Conservation (phyloP, 2,888 invertebrate species). For the Gandaritis pyraliata region DNA sequence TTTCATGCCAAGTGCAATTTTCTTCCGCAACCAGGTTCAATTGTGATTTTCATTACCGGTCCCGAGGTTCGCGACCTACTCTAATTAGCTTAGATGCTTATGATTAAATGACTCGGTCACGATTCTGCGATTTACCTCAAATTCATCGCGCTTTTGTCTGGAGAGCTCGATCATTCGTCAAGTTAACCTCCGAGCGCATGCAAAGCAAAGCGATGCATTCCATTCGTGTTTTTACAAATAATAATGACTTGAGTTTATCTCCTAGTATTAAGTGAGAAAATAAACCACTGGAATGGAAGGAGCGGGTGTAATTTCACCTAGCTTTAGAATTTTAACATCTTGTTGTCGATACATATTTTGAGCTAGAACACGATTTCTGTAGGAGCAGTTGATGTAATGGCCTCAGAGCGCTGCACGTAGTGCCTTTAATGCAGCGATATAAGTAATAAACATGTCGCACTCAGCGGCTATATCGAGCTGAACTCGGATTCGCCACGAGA, state of each 20-base stretch:
- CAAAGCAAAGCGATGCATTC: conserved; percentile 51
- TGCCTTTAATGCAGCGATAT: conserved; percentile 46
- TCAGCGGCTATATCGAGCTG: conserved; percentile 35
- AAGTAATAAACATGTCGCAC: conserved; percentile 45
- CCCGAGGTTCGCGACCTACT: conserved; percentile 79
- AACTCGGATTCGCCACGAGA: conserved; percentile 32
- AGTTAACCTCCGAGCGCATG: conserved; percentile 53
- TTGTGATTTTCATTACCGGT: conserved; percentile 81
- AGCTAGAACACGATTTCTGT: conserved; percentile 52
- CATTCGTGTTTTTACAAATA: conserved; percentile 40
- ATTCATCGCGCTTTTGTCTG: conserved; percentile 74
- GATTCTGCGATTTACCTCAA: conserved; percentile 79
- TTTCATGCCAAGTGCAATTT: conserved; percentile 76
- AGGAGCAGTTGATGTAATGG: conserved; percentile 53
- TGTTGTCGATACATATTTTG: conserved; percentile 39
- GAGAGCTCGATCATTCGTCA: conserved; percentile 71
- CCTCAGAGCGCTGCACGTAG: conserved; percentile 45
- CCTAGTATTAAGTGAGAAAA: conserved; percentile 47
- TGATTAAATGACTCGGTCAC: conserved; percentile 81
- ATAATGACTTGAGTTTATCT: too few species aligned
- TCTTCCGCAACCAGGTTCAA: conserved; percentile 72
- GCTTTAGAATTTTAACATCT: conserved; percentile 32
- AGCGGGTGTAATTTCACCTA: conserved; percentile 34
- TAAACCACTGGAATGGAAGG: conserved; percentile 19
- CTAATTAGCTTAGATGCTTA: conserved; percentile 82